A percentile compares a stretch with the other conserved stretches of the same genome.
phyloP scores from a whole-genome alignment of 2,888 invertebrate species.

The Caenorhabditis macrosperma region DNA sequence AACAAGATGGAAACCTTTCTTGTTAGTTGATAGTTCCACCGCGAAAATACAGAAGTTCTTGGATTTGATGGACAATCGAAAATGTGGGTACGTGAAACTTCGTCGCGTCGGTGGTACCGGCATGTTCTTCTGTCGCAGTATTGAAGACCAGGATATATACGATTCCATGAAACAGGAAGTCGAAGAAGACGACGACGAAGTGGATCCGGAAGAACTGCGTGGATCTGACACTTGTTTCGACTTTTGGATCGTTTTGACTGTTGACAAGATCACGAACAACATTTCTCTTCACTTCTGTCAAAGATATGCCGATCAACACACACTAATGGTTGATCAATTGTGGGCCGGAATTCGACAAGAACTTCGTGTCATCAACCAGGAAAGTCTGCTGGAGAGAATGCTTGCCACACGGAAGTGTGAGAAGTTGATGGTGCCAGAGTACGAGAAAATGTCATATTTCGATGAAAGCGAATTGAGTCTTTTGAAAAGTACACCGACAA shows the following conservation, averaged over 20 bases:
- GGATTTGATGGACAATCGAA: conserved; percentile 8
- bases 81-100: conserved; percentile 28
- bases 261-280: conserved; percentile 29
- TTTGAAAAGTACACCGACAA: neutral
- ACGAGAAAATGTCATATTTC: conserved; percentile 16
- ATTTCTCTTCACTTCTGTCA: conserved; percentile 65
- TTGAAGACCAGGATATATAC: conserved; percentile 16
- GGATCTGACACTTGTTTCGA: conserved; percentile 54
- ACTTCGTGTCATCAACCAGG: conserved; percentile 64
- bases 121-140: conserved; percentile 31
- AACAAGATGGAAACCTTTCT: conserved; percentile 20
- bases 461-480: conserved; percentile 20
- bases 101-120: neutral
- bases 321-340: conserved; percentile 20
- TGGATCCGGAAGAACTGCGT: neutral
- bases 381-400: conserved; percentile 70
- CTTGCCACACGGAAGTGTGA: conserved; percentile 60
- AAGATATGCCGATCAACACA: conserved; percentile 53
- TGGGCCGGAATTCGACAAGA: conserved; percentile 52
- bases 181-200: neutral
- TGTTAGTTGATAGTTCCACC: conserved; percentile 12
- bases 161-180: neutral
- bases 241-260: conserved; percentile 75
- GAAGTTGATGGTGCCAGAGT: conserved; percentile 53
- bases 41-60: conserved; percentile 4